These are phyloP conservation scores for Andrena fulva DNA, from an alignment of 2,888 invertebrate species.

Conservation along the genomic window DNA sequence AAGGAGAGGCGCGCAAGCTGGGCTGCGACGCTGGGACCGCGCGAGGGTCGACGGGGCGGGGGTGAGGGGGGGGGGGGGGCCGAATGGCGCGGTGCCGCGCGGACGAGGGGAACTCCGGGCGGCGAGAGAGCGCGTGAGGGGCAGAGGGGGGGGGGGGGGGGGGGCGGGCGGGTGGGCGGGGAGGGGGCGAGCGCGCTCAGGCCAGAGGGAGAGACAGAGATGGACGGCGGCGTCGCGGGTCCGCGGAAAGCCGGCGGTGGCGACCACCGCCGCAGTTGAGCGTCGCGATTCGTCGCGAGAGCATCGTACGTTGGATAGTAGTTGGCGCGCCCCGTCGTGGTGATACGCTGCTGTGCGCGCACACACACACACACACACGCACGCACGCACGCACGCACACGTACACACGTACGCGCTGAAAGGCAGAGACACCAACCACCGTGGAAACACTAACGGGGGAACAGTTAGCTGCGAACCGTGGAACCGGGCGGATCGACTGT, in stretches of 20 bases:
- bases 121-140: conserved; percentile 28
- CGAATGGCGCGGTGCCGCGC: conserved; percentile 65
- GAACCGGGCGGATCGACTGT: conserved; percentile 42
- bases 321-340: conserved; percentile 20
- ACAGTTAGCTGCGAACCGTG: conserved; percentile 46
- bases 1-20: conserved; percentile 50
- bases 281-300: conserved; percentile 78
- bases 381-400: conserved; percentile 3
- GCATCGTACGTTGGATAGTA: conserved; percentile 58
- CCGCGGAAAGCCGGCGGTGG: conserved; percentile 78
- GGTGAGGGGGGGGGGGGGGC: conserved; percentile 38
- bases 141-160: conserved; percentile 7
- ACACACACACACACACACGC: not conserved
- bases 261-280: conserved; percentile 81
- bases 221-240: conserved; percentile 75
- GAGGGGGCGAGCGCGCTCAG: conserved; percentile 4
- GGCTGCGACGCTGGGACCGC: conserved; percentile 37
- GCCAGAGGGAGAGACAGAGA: conserved; percentile 21
- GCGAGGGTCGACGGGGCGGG: conserved; percentile 33
- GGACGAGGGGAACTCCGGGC: conserved; percentile 44
- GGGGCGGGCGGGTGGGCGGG: not conserved
- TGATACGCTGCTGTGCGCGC: conserved; percentile 9
- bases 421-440: not conserved
- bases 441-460: conserved; percentile 23
- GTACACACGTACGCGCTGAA: not conserved